Conservation (phyloP, 1,140 invertebrate species). For the Drosophila prosaltans region DNA sequence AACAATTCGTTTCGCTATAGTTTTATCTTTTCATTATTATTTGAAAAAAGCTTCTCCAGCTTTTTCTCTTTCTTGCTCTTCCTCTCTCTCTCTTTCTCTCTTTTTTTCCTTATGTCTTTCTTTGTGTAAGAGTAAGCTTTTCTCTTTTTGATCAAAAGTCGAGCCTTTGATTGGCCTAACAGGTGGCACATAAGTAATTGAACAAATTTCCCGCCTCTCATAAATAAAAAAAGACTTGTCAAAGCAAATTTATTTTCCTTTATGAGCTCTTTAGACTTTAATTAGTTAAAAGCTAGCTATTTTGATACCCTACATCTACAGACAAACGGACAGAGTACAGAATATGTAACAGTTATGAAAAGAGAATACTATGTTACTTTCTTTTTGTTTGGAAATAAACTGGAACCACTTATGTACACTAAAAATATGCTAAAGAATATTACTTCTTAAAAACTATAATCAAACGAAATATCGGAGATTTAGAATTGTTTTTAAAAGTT, state of each 20-base stretch:
- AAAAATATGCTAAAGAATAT: too few species aligned
- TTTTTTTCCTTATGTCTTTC: too few species aligned
- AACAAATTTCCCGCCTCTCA: constrained; percentile 12
- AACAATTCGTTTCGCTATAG: background rate
- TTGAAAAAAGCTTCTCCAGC: background rate
- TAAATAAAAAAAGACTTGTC: background rate
- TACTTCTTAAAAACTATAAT: too few species aligned
- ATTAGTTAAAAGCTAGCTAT: constrained; percentile 41
- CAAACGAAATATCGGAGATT: too few species aligned
- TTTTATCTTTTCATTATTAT: background rate
- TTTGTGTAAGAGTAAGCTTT: background rate
- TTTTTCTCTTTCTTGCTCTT: background rate
- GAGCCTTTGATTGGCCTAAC: background rate
- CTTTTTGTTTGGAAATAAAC: too few species aligned
- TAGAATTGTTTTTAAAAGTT: too few species aligned
- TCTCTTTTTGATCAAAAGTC: constrained; percentile 38
- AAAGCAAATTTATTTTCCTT: constrained; percentile 27
- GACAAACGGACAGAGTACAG: background rate
- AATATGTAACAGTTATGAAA: too few species aligned
- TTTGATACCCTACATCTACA: background rate
- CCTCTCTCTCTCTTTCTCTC: constrained; percentile 14
- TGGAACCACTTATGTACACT: too few species aligned
- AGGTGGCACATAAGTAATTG: constrained; percentile 20
- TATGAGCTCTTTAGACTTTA: constrained; percentile 27
- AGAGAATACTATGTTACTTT: too few species aligned